Evolutionary conservation across 2,113 vertebrate genomes (phyloP).

Genomic region (Aphelocoma coerulescens): DNA sequence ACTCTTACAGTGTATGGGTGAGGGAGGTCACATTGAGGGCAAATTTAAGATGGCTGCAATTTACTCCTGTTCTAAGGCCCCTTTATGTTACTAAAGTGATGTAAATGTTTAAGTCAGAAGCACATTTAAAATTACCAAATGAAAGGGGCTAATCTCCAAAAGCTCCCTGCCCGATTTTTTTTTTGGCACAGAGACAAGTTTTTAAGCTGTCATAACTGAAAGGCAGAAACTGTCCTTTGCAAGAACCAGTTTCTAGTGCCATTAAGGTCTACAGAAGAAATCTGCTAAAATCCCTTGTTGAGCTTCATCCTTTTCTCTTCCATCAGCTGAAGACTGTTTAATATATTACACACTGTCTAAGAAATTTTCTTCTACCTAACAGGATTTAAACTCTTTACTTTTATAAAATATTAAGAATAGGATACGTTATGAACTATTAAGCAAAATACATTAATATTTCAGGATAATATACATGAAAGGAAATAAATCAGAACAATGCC

Average conservation of each 20-base stretch:
- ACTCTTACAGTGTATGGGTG: not conserved
- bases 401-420: conserved; percentile 6
- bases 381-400: conserved; percentile 9
- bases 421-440: not conserved
- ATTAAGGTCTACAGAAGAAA: not conserved
- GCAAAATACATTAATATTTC: conserved; percentile 16
- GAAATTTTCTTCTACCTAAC: conserved; percentile 6
- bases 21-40: conserved; percentile 40
- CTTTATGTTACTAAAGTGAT: conserved; percentile 53
- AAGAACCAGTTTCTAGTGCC: not conserved
- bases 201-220: conserved; percentile 46
- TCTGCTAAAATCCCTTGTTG: not conserved
- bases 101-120: conserved; percentile 54
- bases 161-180: not conserved
- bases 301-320: conserved; percentile 1
- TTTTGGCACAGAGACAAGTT: not conserved
- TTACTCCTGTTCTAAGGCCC: conserved; percentile 29
- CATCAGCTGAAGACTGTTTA: not conserved
- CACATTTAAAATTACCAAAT: conserved; percentile 53
- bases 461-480: not conserved
- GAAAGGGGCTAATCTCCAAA: conserved; percentile 46
- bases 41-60: conserved; percentile 58
- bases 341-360: not conserved
- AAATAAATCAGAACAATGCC: conserved; percentile 7
- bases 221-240: conserved; percentile 8